These are phyloP conservation scores for Pogoniulus pusillus DNA, from an alignment of 2,797 vertebrate genomes.

Conservation along the genomic window DNA sequence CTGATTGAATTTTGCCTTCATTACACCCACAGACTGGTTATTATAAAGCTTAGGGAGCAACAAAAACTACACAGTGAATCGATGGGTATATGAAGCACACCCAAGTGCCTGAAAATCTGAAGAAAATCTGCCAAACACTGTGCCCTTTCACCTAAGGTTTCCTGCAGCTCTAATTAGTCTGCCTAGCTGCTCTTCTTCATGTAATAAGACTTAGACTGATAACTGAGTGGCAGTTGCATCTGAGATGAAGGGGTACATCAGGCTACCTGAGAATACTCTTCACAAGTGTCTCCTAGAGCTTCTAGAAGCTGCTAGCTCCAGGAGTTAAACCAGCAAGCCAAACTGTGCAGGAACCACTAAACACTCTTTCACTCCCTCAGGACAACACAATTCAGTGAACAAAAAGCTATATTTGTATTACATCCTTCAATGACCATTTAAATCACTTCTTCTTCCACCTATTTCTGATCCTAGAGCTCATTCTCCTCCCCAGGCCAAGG, in stretches of 20 bases:
- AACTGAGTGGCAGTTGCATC: neutral
- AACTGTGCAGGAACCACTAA: neutral
- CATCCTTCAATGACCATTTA: neutral
- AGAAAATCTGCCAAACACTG: neutral
- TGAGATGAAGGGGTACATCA: neutral
- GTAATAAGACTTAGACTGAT: neutral
- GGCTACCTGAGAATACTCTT: neutral
- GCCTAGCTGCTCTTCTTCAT: neutral
- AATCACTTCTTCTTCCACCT: neutral
- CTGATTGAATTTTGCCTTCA: constrained; percentile 67
- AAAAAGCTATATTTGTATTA: neutral
- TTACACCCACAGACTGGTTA: constrained; percentile 60
- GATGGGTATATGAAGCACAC: neutral
- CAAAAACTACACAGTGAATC: neutral
- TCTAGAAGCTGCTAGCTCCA: neutral
- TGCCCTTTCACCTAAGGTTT: neutral
- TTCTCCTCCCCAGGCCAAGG: neutral
- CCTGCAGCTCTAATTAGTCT: neutral
- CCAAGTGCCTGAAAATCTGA: neutral
- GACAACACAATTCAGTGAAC: neutral
- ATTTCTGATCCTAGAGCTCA: neutral
- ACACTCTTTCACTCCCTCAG: neutral
- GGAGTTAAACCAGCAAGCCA: neutral
- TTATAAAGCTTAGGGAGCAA: constrained; percentile 52
- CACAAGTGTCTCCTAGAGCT: accelerated